A percentile compares a stretch with the other conserved stretches of the same genome.
These are phyloP conservation scores for Liparis tanakae DNA, from an alignment of 2,797 vertebrate species.

Conservation along the genomic window DNA sequence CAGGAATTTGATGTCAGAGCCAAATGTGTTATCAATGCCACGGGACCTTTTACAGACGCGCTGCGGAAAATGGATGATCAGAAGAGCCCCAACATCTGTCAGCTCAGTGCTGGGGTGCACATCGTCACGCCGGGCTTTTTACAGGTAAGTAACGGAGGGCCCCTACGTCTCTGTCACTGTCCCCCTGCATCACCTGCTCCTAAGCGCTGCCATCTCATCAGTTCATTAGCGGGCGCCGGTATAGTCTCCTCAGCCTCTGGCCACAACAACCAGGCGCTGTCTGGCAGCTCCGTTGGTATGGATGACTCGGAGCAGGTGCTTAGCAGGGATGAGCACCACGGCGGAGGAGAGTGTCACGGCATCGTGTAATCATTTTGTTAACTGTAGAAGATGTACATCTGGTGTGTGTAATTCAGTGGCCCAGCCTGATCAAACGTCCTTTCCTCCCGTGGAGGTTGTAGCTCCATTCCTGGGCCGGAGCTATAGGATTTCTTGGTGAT, in stretches of 20 bases:
- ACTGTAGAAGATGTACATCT: constrained; percentile 43
- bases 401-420: constrained; percentile 21
- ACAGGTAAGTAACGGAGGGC: constrained; percentile 92
- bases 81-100: constrained; percentile 90
- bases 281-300: constrained; percentile 76
- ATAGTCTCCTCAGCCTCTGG: constrained; percentile 57
- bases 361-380: constrained; percentile 26
- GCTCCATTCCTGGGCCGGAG: constrained; percentile 41
- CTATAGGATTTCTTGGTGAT: constrained; percentile 85
- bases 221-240: constrained; percentile 73
- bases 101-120: constrained; percentile 92
- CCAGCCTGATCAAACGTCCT: constrained; percentile 41
- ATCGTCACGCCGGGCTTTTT: constrained; percentile 94
- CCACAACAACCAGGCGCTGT: constrained; percentile 75
- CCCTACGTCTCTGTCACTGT: constrained; percentile 89
- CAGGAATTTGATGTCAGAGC: constrained; percentile 96
- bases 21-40: constrained; percentile 99
- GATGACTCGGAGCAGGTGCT: constrained; percentile 41
- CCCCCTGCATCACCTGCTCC: constrained; percentile 73
- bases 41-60: constrained; percentile 96
- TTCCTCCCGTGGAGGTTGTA: constrained; percentile 45
- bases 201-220: constrained; percentile 70
- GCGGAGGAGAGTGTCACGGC: constrained; percentile 27
- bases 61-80: constrained; percentile 95
- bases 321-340: constrained; percentile 28